Evolutionary conservation across 2,113 vertebrate species (phyloP).

Genomic region (Nerophis ophidion): DNA sequence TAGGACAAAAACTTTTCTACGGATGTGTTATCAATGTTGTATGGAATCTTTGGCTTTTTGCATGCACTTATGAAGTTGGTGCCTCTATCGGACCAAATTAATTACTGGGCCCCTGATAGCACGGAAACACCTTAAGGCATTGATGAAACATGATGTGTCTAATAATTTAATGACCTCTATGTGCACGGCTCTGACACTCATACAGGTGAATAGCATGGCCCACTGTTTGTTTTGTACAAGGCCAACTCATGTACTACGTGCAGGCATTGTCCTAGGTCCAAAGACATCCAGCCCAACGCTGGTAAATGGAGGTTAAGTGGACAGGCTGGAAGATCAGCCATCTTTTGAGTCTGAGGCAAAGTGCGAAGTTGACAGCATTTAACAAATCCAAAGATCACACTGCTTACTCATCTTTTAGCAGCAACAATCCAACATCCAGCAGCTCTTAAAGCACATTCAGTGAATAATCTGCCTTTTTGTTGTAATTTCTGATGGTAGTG

Average conservation of each 20-base stretch:
- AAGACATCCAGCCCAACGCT: neutral
- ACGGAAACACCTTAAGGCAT: slow-evolving; percentile 12
- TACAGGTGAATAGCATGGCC: neutral
- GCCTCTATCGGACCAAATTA: slow-evolving; percentile 15
- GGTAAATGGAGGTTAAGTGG: neutral
- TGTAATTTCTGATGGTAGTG: neutral
- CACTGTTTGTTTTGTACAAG: neutral
- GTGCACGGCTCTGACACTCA: neutral
- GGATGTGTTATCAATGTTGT: no score
- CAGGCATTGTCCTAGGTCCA: neutral
- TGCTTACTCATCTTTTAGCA: neutral
- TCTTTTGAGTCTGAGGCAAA: neutral
- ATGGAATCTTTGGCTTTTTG: neutral
- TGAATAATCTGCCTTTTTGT: no score
- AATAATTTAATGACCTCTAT: slow-evolving; percentile 19
- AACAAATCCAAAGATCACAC: neutral
- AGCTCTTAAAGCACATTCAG: neutral
- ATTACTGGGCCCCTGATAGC: slow-evolving; percentile 3
- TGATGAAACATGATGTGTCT: slow-evolving; percentile 29
- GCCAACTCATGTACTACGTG: neutral
- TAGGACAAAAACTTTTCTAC: no score
- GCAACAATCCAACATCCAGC: neutral
- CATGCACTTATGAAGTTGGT: slow-evolving; percentile 18
- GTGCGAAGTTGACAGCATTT: neutral
- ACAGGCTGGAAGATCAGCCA: neutral